Evolutionary conservation across 1,140 invertebrate genomes (phyloP).

Genomic region (Camponotus pennsylvanicus): DNA sequence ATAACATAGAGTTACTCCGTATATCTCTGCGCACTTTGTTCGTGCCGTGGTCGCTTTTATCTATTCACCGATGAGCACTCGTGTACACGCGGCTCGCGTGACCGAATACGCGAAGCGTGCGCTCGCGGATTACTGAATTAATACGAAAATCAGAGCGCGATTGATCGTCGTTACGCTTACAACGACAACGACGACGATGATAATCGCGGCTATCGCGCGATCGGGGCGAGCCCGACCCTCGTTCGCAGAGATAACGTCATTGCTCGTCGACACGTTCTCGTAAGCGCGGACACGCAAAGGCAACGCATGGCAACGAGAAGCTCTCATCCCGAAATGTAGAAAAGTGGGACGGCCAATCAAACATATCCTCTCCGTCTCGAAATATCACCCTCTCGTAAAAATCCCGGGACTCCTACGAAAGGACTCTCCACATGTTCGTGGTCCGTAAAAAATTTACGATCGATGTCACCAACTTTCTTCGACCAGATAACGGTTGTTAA

Average conservation of each 20-base stretch:
- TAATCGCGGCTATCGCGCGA: conserved; percentile 37
- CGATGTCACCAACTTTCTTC: conserved; percentile 48
- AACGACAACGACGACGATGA: conserved; percentile 8
- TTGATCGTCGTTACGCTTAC: conserved; percentile 49
- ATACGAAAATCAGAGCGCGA: conserved; percentile 62
- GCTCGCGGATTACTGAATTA: conserved; percentile 59
- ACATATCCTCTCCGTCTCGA: background rate
- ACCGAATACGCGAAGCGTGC: conserved; percentile 48
- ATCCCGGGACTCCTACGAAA: background rate
- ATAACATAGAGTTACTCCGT: background rate
- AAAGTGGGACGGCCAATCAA: background rate
- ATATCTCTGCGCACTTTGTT: conserved; percentile 17
- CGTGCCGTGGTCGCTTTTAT: conserved; percentile 44
- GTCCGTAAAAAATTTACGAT: conserved; percentile 54
- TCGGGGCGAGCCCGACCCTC: conserved; percentile 38
- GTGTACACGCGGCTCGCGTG: conserved; percentile 51
- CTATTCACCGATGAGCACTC: conserved; percentile 55
- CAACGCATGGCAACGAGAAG: background rate
- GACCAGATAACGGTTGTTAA: conserved; percentile 29
- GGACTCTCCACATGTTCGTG: background rate
- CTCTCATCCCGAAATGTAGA: conserved; percentile 15
- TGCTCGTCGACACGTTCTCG: conserved; percentile 45
- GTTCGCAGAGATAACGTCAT: conserved; percentile 30
- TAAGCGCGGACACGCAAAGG: conserved; percentile 36
- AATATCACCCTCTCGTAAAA: conserved; percentile 36